Percentiles rank a stretch among this genome's conserved stretches.
Conservation (phyloP, 92 coral and sea anemone species). For the Phymanthus crucifer region DNA sequence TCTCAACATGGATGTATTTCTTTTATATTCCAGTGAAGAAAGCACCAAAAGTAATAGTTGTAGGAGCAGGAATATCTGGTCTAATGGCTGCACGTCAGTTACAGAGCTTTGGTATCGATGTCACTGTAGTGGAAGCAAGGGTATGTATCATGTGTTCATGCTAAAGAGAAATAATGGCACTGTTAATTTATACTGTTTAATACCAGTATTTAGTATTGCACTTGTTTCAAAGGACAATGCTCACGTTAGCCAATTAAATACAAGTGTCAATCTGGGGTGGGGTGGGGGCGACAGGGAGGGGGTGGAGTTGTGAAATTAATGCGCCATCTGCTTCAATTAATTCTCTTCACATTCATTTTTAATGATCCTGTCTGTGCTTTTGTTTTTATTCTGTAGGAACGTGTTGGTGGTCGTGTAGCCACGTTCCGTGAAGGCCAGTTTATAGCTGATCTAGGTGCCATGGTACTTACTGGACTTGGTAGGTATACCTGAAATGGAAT, state of each 20-base stretch:
- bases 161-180: too few species aligned
- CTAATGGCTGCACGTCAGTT: constrained; percentile 94
- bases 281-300: too few species aligned
- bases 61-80: constrained; percentile 97
- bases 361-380: background rate
- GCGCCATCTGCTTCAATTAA: too few species aligned
- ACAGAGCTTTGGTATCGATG: constrained; percentile 96
- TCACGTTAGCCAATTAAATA: too few species aligned
- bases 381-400: constrained; percentile 60
- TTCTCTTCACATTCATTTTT: background rate
- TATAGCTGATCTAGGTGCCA: constrained; percentile 98
- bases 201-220: too few species aligned
- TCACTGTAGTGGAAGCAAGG: constrained; percentile 92
- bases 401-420: constrained; percentile 98
- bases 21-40: constrained; percentile 68
- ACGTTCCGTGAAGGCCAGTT: constrained; percentile 99
- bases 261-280: too few species aligned
- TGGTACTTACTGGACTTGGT: constrained; percentile 99
- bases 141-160: constrained; percentile 33
- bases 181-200: background rate
- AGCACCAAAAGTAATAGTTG: constrained; percentile 80
- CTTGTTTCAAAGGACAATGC: too few species aligned
- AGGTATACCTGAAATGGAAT: too few species aligned
- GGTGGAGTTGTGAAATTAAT: too few species aligned
- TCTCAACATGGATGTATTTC: background rate